Evolutionary conservation across 2,888 invertebrate genomes (phyloP), one percentile per base, ranked within the genome.

Genomic region (Torymus auratus): DNA sequence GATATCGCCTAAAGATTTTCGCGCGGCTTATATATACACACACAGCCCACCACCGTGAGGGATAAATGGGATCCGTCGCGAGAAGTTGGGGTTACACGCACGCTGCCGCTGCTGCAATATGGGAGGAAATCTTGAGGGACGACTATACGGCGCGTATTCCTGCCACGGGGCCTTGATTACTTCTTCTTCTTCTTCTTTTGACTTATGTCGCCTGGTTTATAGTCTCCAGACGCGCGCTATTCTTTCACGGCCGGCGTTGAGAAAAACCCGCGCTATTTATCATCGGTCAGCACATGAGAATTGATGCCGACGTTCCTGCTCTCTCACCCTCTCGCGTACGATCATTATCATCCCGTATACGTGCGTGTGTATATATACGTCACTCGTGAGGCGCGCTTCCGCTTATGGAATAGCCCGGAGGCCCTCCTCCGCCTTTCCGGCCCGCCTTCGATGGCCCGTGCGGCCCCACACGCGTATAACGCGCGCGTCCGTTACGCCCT

Each of bases 231-330:
- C 17, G 12, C 10, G n/a, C 10, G 17, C 5, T 28, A 17, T 15
- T 69, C 14, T 15, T n/a, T 41, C 17, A n/a, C 60, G 13, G 3
- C 11, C 50, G 41, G 50, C 5, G 28, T 2, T 60, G 23, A 61
- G 23, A 61, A 61, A 41, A 64, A 41, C n/a, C 15, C 0, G 61
- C 17, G 65, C 65, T 41, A 74, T 74, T 65, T 20, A 74, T 74
- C 65, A 74, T 41, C 15, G 5, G 7, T 12, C 28, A 12, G 50
- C n/a, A 65, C 53, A 68, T 2, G 65, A 20, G 65, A 58, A 65
- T 74, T 10, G 41, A 74, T 41, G 74, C 58, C 56, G 60, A 20
- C 50, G 69, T 41, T 70, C 14, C 14, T 23, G 23, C 13, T 23
- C 7, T 28, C 28, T 5, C 28, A 2, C 28, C 41, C 52, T 15